Conservation (phyloP, 2,888 invertebrate species). For the Dasysyrphus tricinctus region DNA sequence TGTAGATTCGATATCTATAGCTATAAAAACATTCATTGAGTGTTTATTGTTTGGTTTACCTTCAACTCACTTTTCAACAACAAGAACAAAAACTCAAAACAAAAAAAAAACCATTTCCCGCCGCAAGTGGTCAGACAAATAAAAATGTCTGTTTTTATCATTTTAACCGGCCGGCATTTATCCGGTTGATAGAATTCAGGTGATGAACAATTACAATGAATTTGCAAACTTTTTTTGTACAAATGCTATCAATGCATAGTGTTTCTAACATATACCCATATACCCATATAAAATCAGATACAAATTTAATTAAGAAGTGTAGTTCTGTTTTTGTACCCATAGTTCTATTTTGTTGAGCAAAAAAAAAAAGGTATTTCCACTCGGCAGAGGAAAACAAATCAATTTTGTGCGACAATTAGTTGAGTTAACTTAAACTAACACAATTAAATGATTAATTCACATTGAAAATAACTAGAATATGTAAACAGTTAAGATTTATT, state of each 20-base stretch:
- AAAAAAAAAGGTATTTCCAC: slow-evolving; percentile 3
- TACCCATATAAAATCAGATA: not conserved
- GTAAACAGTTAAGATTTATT: slow-evolving; percentile 8
- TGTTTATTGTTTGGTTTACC: slow-evolving; percentile 37
- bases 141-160: slow-evolving; percentile 11
- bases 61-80: slow-evolving; percentile 13
- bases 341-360: not conserved
- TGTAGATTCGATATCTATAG: not conserved
- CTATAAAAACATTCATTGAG: not conserved
- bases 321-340: not conserved
- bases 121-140: slow-evolving; percentile 24
- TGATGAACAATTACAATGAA: slow-evolving; percentile 14
- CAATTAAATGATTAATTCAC: slow-evolving; percentile 7
- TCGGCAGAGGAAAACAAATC: not conserved
- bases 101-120: slow-evolving; percentile 18
- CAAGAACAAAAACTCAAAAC: too few relatives aligned
- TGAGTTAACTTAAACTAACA: not conserved
- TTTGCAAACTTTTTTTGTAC: not conserved
- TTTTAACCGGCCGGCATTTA: slow-evolving; percentile 35
- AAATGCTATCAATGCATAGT: not conserved
- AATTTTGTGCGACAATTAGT: slow-evolving; percentile 21
- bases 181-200: slow-evolving; percentile 30
- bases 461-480: not conserved
- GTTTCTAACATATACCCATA: too few relatives aligned
- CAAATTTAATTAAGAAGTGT: slow-evolving; percentile 21